A percentile compares a stretch with the other conserved stretches of the same genome.
These are phyloP conservation scores for Acanthosoma haemorrhoidale DNA, from an alignment of 2,888 invertebrate genomes.

Conservation along the genomic window DNA sequence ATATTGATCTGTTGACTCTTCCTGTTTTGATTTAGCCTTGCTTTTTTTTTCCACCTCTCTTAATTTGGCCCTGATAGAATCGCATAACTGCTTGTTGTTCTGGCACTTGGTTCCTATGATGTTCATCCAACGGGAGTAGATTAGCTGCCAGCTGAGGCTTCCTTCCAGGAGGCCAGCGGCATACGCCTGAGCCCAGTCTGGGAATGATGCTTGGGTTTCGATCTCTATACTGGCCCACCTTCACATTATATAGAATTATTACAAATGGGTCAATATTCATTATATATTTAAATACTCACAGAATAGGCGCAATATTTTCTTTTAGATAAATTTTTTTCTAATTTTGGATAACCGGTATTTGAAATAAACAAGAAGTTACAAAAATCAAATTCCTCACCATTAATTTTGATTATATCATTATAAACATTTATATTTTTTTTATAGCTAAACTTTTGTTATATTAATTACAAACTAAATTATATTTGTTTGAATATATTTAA, in stretches of 20 bases:
- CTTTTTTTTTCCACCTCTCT: background rate
- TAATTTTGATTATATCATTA: too few relatives aligned
- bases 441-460: too few relatives aligned
- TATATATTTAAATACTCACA: too few relatives aligned
- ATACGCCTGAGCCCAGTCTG: conserved; percentile 76
- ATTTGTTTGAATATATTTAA: too few relatives aligned
- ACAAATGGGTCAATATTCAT: too few relatives aligned
- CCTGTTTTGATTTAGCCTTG: conserved; percentile 47
- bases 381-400: too few relatives aligned
- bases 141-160: conserved; percentile 70
- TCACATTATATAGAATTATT: too few relatives aligned
- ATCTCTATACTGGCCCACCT: conserved; percentile 81
- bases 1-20: conserved; percentile 56
- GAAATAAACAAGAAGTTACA: too few relatives aligned
- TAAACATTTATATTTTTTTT: too few relatives aligned
- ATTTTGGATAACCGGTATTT: background rate
- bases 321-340: background rate
- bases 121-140: conserved; percentile 74
- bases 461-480: too few relatives aligned
- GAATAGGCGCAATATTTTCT: too few relatives aligned
- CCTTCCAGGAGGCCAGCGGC: conserved; percentile 83
- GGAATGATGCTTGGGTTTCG: conserved; percentile 65
- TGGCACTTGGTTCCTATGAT: conserved; percentile 54
- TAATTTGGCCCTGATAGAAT: conserved; percentile 49
- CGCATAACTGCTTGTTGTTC: conserved; percentile 57